Base-by-base conservation (phyloP, 92 coral and sea anemone genomes). In the Actinostola sp. region DNA sequence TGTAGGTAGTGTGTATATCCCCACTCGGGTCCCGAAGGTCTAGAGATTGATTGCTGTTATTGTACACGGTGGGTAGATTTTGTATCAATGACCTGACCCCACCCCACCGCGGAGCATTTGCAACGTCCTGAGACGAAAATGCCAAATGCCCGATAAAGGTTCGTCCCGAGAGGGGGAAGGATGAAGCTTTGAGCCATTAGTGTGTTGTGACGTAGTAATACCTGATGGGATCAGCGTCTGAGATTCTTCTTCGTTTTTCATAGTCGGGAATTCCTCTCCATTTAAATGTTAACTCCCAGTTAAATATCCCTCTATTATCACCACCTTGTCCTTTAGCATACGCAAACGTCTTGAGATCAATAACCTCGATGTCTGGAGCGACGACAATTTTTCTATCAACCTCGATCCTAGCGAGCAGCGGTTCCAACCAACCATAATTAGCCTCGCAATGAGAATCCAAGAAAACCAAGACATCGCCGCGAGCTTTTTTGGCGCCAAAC, bases 371-470 rank as follows among this genome's bases (percentile, higher is more conserved):
- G 72, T 95, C 99, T 19, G 99, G 99, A 8, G 99, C 86, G 29
- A 95, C 99, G 4, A 92, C 95, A 38, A 86, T 92, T 39, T 82
- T 91, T 67, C 88, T 78, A 80, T 92, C 82, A 20, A 76, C 82
- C 27, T 90, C 95, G 62, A 95, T 95, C 73, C 99, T 95, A 45
- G 99, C 89, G 35, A 95, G 89, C 80, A 95, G 95, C 75, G 99
- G 99, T 60, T 95, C 99, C 62, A 95, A 55, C 99, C 99, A 95
- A 65, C 99, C 99, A 49, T 82, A 68, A 70, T 95, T 95, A 12
- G 90, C 78, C 80, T 95, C 99, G 60, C 99, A 95, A 51, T 95
- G 99, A 41, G 99, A 95, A 81, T 95, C 99, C 28, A 95, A 83
- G 28, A 95, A 95, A 31, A 91, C 96, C 30, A 95, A 79, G 0